Base-by-base conservation (phyloP, 37 sponge, comb jelly and placozoan species). In the Oopsacas minuta region DNA sequence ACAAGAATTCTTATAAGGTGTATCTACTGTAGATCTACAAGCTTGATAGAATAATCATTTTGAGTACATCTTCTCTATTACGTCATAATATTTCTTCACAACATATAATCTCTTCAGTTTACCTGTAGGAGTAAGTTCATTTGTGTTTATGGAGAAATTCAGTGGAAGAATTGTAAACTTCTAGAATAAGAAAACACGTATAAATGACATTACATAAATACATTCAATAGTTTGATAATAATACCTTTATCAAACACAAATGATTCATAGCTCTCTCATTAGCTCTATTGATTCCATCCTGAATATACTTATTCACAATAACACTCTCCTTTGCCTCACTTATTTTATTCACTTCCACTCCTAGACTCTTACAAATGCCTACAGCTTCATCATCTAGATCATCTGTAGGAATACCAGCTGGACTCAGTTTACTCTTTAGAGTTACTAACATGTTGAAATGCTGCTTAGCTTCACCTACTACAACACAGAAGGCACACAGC, bases 401-500 rank as follows among this genome's bases (percentile, higher is more conserved):
- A 36, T 93, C 90, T 69, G 69, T 91, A 0, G 94, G 90, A 7
- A 36, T 12, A 32, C 37, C 36, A 12, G 87, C 85, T 36, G 38
- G 39, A 81, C 84, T 38, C 51, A 89, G 0, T 88, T 92, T 86
- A 82, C 88, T 83, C 81, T 94, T 87, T 38, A 97, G 86, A 30
- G 95, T 87, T 35, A 95, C 90, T 17, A 97, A 82, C 88, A 91
- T 88, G 53, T 92, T 91, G 82, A 94, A 89, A 87, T 88, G 94
- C 88, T 90, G 88, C 86, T 87, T 89, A 38, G 90, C 85, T 51
- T 97, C 95, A 0, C 99, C 99, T n/a, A 97, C 81, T 3, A 94
- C 92, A 85, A 96, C 88, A 36, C 86, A 88, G 87, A 89, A 85
- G 83, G 89, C 90, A 81, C 93, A 81, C 52, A 93, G 52, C 35